Evolutionary conservation across 2,797 vertebrate species (phyloP), one percentile per base, ranked within the genome.

Genomic region (Typhlichthys subterraneus): DNA sequence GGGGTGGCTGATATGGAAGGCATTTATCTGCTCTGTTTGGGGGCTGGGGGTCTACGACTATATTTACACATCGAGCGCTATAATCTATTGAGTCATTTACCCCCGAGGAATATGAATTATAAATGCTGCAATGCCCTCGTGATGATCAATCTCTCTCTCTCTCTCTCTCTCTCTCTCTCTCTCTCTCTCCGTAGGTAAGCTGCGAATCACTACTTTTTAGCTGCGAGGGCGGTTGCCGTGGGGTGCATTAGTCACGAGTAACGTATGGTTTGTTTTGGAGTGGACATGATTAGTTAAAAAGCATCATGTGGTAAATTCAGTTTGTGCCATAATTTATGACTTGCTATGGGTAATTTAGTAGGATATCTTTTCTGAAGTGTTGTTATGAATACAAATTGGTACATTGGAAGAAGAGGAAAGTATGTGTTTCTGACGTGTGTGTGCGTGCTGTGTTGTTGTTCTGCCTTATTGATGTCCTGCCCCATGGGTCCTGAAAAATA

Each of bases 261-360:
- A 87, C 62, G 84, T 88, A 89, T 88, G 77, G 72, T 70, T 88
- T 80, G 57, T 79, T 86, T 69, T n/a, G 52, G 73, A 70, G 75
- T 71, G 69, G 10, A 50, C 56, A 75, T 73, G 19, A 79, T 79
- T 83, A 74, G 31, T 82, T 69, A 57, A 69, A 70, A 60, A 73
- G 58, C 63, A 12, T 76, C 78, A 70, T 67, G 38, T 75, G 77
- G 60, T 19, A 2, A 57, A 78, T 68, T 55, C 72, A 73, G 59
- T 73, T 71, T 31, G 23, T 59, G 73, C 59, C 69, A 61, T 78
- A 60, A 77, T 72, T 78, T 63, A 79, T 80, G 66, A 63, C 56
- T 54, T 55, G 10, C 29, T 1, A 12, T 75, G 72, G 63, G 53
- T 86, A 85, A 71, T 72, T 79, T 61, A 77, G 73, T 64, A 59